phyloP scores from a whole-genome alignment of 1,140 invertebrate genomes.

The Pararge aegeria region DNA sequence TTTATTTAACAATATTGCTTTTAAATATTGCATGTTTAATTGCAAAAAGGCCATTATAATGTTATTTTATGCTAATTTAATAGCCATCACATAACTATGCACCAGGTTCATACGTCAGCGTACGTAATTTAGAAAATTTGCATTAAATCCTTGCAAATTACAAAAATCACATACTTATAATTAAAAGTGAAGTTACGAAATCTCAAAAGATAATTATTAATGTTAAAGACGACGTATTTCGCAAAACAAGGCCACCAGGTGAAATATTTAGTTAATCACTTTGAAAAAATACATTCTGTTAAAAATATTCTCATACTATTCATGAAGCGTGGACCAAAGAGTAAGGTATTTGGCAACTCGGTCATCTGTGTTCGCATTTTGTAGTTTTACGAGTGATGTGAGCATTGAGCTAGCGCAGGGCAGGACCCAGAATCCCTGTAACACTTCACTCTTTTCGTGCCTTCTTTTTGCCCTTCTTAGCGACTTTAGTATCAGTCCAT shows the following conservation, averaged over 20 bases:
- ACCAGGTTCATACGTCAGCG: too few relatives aligned
- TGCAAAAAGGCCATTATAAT: too few relatives aligned
- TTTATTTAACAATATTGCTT: neutral
- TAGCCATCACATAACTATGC: too few relatives aligned
- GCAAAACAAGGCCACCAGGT: neutral
- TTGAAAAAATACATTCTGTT: neutral
- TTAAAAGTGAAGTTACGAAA: too few relatives aligned
- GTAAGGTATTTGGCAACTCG: slow-evolving; percentile 5
- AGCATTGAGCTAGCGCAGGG: slow-evolving; percentile 68
- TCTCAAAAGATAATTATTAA: too few relatives aligned
- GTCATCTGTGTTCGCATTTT: slow-evolving; percentile 17
- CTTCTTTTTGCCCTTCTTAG: slow-evolving; percentile 85
- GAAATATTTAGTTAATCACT: neutral
- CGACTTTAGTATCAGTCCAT: slow-evolving; percentile 83
- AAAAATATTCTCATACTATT: neutral
- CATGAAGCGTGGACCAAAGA: neutral
- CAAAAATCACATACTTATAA: too few relatives aligned
- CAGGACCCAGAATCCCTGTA: slow-evolving; percentile 36
- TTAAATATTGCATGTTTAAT: too few relatives aligned
- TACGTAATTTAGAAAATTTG: too few relatives aligned
- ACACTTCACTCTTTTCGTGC: slow-evolving; percentile 82
- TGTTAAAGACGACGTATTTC: neutral
- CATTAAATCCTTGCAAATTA: too few relatives aligned
- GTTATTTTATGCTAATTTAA: too few relatives aligned
- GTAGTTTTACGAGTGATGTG: slow-evolving; percentile 63